Base-by-base conservation (phyloP, 2,113 vertebrate species). In the Leiothrix lutea region DNA sequence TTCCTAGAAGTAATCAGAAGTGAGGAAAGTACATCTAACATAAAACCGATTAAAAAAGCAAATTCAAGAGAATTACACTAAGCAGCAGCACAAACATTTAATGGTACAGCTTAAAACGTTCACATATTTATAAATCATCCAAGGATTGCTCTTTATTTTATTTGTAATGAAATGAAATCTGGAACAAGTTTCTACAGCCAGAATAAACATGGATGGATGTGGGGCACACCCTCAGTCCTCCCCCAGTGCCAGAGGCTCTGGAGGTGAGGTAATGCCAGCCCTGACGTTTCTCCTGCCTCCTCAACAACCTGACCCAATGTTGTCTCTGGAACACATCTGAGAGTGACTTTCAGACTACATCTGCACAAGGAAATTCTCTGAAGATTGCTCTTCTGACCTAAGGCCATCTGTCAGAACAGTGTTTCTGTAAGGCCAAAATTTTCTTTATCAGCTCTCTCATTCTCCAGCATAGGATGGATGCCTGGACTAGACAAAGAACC, bases 141-240 rank as follows among this genome's bases (percentile, higher is more conserved):
- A 72, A 90, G 31, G 36, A 72, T 44, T 67, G 29, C 45, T 92
- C 54, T 86, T 86, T 83, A 70, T 93, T 95, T 92, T 80, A 88
- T 92, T 83, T 90, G 74, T 82, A 71, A 79, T 72, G 38, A 94
- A 81, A 86, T n/a, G 60, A 92, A 94, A 92, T 40, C 40, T 85
- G 83, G 87, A 89, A 71, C 69, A 84, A 74, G 65, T 33, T 38
- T 91, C 48, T 71, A 28, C 11, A 5, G 72, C 89, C 92, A 92
- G 75, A 92, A 92, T 67, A 95, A 94, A 86, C 65, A 81, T 0
- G 6, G 71, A 77, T 53, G 58, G 25, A 47, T 64, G 29, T 73
- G 50, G 60, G 82, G 67, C 73, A 90, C 83, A 81, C 78, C 60
- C 72, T 83, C 48, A 80, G 72, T 42, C 40, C n/a, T 93, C 33